Evolutionary conservation across 1,140 invertebrate genomes (phyloP).

Genomic region (Paramacrobiotus metropolitanus): DNA sequence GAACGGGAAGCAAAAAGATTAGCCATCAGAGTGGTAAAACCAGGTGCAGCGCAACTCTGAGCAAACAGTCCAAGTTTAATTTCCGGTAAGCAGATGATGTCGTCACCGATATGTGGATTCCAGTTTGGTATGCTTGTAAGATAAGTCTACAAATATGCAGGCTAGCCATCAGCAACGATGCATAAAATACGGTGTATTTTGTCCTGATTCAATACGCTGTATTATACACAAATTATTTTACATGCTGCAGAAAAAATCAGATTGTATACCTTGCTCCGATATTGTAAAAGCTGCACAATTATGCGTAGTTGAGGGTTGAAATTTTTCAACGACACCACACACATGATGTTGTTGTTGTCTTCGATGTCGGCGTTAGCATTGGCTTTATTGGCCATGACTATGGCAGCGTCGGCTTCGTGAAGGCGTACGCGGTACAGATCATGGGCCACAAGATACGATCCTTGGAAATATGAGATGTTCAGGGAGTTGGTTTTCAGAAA

Average conservation of each 20-base stretch:
- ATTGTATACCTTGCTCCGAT: slow-evolving; percentile 28
- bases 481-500: neutral
- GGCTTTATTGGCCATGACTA: slow-evolving; percentile 28
- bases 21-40: slow-evolving; percentile 34
- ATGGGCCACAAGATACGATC: slow-evolving; percentile 33
- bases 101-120: slow-evolving; percentile 34
- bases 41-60: slow-evolving; percentile 34
- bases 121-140: slow-evolving; percentile 34
- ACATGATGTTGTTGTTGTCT: slow-evolving; percentile 28
- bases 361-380: slow-evolving; percentile 33
- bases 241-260: neutral
- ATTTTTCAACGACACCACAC: slow-evolving; percentile 33
- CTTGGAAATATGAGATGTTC: too few relatives aligned
- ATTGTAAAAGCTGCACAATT: slow-evolving; percentile 35
- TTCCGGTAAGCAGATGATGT: slow-evolving; percentile 31
- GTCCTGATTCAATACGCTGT: too few relatives aligned
- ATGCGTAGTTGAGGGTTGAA: slow-evolving; percentile 30
- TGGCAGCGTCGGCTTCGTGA: slow-evolving; percentile 25
- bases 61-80: slow-evolving; percentile 35
- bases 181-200: too few relatives aligned
- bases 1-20: slow-evolving; percentile 35
- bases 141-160: slow-evolving; percentile 24
- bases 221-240: too few relatives aligned
- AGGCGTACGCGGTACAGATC: slow-evolving; percentile 32
- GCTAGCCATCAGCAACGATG: too few relatives aligned